Evolutionary conservation across 2,797 vertebrate species (phyloP).

Genomic region (Amblyopsis hoosieri): DNA sequence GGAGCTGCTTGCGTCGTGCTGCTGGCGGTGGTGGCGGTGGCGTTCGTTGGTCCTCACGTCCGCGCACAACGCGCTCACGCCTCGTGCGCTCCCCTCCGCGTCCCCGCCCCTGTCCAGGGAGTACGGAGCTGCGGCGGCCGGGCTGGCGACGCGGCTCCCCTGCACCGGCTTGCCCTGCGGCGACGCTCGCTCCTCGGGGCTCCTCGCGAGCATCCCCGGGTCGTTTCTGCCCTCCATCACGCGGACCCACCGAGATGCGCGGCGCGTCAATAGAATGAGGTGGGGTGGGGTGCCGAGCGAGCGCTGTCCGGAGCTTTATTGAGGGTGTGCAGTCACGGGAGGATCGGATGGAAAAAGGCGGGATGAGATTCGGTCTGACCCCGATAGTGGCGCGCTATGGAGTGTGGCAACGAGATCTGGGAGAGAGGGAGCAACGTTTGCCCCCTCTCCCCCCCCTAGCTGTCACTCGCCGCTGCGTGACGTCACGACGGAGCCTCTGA

Average conservation of each 20-base stretch:
- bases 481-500: slow-evolving; percentile 90
- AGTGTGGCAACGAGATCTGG: slow-evolving; percentile 90
- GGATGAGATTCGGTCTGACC: slow-evolving; percentile 84
- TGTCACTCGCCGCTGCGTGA: slow-evolving; percentile 95
- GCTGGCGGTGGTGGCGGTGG: slow-evolving; percentile 69
- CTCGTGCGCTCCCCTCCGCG: slow-evolving; percentile 77
- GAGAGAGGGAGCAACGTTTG: slow-evolving; percentile 98
- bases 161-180: slow-evolving; percentile 83
- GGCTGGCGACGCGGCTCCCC: slow-evolving; percentile 81
- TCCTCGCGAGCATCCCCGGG: slow-evolving; percentile 87
- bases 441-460: slow-evolving; percentile 86
- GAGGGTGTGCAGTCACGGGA: slow-evolving; percentile 21
- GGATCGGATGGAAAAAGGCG: slow-evolving; percentile 60
- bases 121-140: slow-evolving; percentile 76
- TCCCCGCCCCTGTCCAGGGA: slow-evolving; percentile 78
- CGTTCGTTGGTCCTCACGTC: slow-evolving; percentile 76
- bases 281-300: neutral
- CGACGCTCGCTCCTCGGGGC: slow-evolving; percentile 72
- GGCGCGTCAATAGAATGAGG: slow-evolving; percentile 24
- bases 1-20: slow-evolving; percentile 92
- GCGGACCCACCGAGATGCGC: slow-evolving; percentile 42
- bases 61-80: slow-evolving; percentile 80
- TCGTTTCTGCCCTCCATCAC: slow-evolving; percentile 94
- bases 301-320: no score
- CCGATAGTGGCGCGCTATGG: slow-evolving; percentile 87